These are phyloP conservation scores for Hippocampus comes DNA, from an alignment of 2,113 vertebrate species.

Conservation along the genomic window DNA sequence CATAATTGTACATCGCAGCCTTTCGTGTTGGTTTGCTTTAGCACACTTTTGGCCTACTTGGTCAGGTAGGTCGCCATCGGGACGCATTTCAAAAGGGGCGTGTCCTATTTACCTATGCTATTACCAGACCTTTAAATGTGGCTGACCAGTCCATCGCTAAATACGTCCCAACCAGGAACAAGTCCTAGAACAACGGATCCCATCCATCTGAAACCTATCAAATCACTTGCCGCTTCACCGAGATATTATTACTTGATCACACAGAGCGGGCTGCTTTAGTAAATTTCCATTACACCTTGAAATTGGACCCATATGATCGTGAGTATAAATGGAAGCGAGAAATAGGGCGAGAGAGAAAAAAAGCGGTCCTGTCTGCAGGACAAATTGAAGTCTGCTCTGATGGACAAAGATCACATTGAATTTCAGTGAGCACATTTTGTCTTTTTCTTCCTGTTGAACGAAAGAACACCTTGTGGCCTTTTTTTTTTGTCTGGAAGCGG, in stretches of 20 bases:
- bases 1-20: no score
- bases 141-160: no score
- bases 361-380: no score
- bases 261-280: neutral
- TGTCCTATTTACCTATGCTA: no score
- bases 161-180: no score
- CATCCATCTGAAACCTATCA: no score
- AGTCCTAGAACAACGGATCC: no score
- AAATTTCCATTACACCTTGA: neutral
- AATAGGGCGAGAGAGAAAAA: neutral
- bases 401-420: conserved; percentile 46
- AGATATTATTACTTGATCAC: neutral
- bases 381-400: conserved; percentile 56
- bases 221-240: conserved; percentile 24
- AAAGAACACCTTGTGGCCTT: conserved; percentile 36
- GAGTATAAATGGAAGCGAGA: neutral
- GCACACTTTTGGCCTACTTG: no score
- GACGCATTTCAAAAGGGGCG: no score
- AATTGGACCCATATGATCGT: neutral
- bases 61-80: no score
- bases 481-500: conserved; percentile 27
- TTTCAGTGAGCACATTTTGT: conserved; percentile 28
- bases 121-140: no score
- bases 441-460: conserved; percentile 25
- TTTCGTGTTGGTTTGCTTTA: no score